phyloP scores from a whole-genome alignment of 2,888 invertebrate genomes.

The Polylopha cassiicola region DNA sequence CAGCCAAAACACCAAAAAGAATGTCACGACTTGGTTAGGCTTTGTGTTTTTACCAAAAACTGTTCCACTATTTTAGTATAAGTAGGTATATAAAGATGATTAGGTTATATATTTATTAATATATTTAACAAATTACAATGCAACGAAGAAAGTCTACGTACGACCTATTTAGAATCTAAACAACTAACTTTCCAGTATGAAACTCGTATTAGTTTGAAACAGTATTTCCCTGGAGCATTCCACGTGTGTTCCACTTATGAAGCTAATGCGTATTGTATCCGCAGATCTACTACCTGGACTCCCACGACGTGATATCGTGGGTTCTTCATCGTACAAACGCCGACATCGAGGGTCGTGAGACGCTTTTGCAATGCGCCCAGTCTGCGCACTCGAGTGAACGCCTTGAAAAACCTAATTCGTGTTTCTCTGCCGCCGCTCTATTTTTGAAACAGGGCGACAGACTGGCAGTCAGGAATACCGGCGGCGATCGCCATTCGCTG shows the following conservation, averaged over 20 bases:
- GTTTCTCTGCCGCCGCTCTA: constrained; percentile 83
- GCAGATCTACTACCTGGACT: constrained; percentile 87
- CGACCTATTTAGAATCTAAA: too few relatives aligned
- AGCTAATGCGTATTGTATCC: constrained; percentile 17
- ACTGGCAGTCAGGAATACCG: constrained; percentile 83
- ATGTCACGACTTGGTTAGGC: too few relatives aligned
- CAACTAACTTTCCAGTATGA: too few relatives aligned
- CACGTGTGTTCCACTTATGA: constrained; percentile 1
- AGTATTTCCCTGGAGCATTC: constrained; percentile 1
- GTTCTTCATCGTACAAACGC: constrained; percentile 79
- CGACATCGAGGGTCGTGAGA: constrained; percentile 72
- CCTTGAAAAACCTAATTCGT: constrained; percentile 82
- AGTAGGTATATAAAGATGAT: too few relatives aligned
- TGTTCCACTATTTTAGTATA: too few relatives aligned
- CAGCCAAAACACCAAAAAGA: too few relatives aligned
- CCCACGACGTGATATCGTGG: constrained; percentile 86
- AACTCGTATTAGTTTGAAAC: constrained; percentile 10
- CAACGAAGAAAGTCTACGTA: too few relatives aligned
- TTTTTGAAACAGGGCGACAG: constrained; percentile 80
- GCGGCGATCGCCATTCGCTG: constrained; percentile 80
- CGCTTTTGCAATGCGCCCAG: constrained; percentile 85
- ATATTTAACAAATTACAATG: too few relatives aligned
- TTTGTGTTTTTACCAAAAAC: too few relatives aligned
- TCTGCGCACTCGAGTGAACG: constrained; percentile 76
- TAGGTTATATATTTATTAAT: too few relatives aligned